Evolutionary conservation across 2,888 invertebrate genomes (phyloP).

Genomic region (Sclerodermus sp.): DNA sequence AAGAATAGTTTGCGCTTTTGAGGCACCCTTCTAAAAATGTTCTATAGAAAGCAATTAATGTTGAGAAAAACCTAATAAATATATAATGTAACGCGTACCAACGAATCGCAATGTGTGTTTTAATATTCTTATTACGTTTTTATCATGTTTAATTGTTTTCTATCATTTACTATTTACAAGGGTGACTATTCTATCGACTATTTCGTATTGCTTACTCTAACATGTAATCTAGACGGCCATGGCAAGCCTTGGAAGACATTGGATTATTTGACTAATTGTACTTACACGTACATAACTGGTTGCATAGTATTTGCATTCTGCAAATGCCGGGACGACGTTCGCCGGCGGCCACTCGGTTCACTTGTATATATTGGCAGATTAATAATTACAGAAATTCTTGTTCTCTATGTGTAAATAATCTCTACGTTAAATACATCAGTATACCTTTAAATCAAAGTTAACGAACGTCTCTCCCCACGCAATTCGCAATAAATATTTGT

Average conservation of each 20-base stretch:
- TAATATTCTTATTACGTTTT: not conserved
- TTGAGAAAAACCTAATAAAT: not conserved
- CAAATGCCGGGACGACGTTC: constrained; percentile 2
- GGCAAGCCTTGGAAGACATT: constrained; percentile 40
- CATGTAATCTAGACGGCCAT: constrained; percentile 23
- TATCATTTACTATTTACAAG: not conserved
- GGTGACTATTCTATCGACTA: constrained; percentile 19
- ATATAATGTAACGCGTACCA: not conserved
- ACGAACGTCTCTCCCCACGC: not conserved
- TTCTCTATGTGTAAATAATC: too few species aligned
- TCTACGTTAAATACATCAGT: not conserved
- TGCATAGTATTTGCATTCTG: constrained; percentile 13
- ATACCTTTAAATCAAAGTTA: not conserved
- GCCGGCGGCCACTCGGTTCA: too few species aligned
- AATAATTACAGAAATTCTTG: not conserved
- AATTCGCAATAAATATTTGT: not conserved
- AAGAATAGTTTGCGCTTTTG: too few species aligned
- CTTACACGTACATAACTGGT: constrained; percentile 29
- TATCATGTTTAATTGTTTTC: not conserved
- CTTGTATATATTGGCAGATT: not conserved
- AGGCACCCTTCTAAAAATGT: too few species aligned
- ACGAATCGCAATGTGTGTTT: not conserved
- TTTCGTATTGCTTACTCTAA: constrained; percentile 23
- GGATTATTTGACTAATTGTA: constrained; percentile 39
- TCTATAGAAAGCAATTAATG: not conserved